These are phyloP conservation scores for Corythaeola cristata DNA, from an alignment of 2,113 vertebrate genomes.

Conservation along the genomic window DNA sequence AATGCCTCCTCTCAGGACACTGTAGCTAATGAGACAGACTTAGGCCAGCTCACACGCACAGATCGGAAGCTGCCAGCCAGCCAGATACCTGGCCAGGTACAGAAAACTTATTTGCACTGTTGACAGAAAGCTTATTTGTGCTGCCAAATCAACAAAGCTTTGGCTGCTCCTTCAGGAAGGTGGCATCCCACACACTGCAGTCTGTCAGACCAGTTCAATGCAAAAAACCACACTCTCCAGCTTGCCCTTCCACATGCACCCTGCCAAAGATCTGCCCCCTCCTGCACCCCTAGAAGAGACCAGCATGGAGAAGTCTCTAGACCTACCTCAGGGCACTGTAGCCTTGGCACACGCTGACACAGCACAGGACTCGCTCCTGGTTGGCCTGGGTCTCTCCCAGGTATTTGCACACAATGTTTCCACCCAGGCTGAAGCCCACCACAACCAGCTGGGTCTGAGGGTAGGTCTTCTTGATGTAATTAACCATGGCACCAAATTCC, in stretches of 20 bases:
- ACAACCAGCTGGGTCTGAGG: constrained; percentile 90
- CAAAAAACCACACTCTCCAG: neutral
- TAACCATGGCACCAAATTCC: constrained; percentile 97
- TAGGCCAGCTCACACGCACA: neutral
- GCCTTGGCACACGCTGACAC: constrained; percentile 95
- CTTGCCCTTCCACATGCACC: neutral
- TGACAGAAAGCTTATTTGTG: neutral
- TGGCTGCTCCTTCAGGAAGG: neutral
- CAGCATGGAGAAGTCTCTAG: neutral
- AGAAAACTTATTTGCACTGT: neutral
- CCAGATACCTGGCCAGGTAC: neutral
- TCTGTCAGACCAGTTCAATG: neutral
- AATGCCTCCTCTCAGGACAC: neutral
- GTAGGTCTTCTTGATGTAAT: constrained; percentile 89
- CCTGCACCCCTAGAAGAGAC: neutral
- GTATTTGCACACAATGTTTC: constrained; percentile 98
- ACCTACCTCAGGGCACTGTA: constrained; percentile 95
- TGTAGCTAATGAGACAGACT: neutral
- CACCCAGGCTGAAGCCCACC: constrained; percentile 95
- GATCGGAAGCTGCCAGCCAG: neutral
- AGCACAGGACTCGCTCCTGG: constrained; percentile 93
- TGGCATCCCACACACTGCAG: neutral
- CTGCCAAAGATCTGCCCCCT: neutral
- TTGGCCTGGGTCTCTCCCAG: constrained; percentile 90
- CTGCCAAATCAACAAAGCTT: neutral